phyloP scores from a whole-genome alignment of 2,888 invertebrate genomes.

The Leucoptera coffeella region DNA sequence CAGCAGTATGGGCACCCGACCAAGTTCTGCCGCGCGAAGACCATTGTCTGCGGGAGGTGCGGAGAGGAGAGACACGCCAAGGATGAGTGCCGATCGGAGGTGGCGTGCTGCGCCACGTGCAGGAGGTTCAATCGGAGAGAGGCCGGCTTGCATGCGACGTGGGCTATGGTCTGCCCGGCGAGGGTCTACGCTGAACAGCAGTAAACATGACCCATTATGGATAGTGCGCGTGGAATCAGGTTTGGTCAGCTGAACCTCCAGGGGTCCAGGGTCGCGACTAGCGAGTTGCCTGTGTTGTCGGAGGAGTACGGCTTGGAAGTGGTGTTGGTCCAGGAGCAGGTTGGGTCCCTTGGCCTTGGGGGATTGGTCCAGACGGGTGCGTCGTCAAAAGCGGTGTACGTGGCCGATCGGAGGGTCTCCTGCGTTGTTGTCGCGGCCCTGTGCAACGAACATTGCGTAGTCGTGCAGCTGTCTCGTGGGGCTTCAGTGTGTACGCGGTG shows the following conservation, averaged over 20 bases:
- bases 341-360: not conserved
- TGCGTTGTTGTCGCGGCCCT: slow-evolving; percentile 2
- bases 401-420: slow-evolving; percentile 1
- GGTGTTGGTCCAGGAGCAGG: slow-evolving; percentile 6
- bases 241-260: slow-evolving; percentile 5
- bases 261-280: slow-evolving; percentile 4
- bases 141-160: slow-evolving; percentile 6
- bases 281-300: slow-evolving; percentile 3
- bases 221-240: not conserved
- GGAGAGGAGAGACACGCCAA: slow-evolving; percentile 7
- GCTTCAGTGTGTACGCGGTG: not conserved
- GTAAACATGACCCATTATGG: slow-evolving; percentile 5
- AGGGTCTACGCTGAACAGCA: slow-evolving; percentile 6
- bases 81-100: slow-evolving; percentile 3
- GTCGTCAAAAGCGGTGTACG: slow-evolving; percentile 3
- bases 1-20: slow-evolving; percentile 14
- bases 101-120: not conserved
- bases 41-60: slow-evolving; percentile 8
- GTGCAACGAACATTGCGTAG: slow-evolving; percentile 2
- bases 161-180: slow-evolving; percentile 8
- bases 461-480: not conserved
- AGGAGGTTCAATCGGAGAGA: slow-evolving; percentile 5
- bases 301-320: slow-evolving; percentile 3
- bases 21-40: slow-evolving; percentile 8
- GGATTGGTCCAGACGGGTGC: not conserved